These are phyloP conservation scores for Myocastor coypus DNA, from an alignment of 2,113 vertebrate species.

Conservation along the genomic window DNA sequence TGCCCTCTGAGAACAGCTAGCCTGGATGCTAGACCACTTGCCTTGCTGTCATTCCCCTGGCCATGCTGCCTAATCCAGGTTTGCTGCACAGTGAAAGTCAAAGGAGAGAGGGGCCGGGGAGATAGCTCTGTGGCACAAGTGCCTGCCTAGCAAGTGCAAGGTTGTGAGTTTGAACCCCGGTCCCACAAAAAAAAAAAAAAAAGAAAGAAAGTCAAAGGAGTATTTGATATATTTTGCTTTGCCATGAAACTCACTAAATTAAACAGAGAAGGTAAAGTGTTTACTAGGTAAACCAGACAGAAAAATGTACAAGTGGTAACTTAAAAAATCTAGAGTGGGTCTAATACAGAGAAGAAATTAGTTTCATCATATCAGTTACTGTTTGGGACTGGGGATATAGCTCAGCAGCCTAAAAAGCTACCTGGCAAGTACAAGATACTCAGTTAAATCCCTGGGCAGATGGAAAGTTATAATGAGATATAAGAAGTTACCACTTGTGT, in stretches of 20 bases:
- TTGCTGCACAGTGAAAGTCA: not conserved
- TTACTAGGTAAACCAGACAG: conserved; percentile 11
- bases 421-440: too few species aligned
- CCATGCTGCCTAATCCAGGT: not conserved
- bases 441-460: too few species aligned
- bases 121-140: too few species aligned
- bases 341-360: conserved; percentile 48
- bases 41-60: not conserved
- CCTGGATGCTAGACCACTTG: not conserved
- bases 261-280: not conserved
- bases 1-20: not conserved
- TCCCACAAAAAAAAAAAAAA: too few species aligned
- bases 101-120: too few species aligned
- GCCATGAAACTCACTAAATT: not conserved
- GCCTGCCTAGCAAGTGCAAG: too few species aligned
- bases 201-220: conserved; percentile 8
- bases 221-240: conserved; percentile 7
- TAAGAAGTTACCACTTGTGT: too few species aligned
- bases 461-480: too few species aligned
- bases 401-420: too few species aligned
- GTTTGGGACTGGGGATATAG: not conserved
- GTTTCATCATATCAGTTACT: conserved; percentile 49
- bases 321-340: conserved; percentile 33
- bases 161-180: too few species aligned
- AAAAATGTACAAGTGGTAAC: not conserved